Conservation (phyloP, 2,113 vertebrate species). For the Peromyscus leucopus region DNA sequence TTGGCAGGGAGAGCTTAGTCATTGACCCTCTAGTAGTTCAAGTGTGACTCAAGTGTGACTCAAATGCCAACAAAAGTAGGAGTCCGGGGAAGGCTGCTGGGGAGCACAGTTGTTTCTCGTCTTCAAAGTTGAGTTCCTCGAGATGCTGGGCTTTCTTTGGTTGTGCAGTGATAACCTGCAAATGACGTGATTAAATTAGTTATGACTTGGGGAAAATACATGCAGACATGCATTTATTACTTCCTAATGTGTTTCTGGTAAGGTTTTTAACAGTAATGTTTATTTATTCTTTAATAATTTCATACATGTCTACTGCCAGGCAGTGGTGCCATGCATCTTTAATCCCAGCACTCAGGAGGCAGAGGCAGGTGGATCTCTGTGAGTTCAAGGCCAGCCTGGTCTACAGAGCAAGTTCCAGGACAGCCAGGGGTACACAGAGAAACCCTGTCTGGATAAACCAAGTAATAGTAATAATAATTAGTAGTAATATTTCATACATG, state of each 20-base stretch:
- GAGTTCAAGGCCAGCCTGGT: background rate
- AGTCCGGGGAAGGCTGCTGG: background rate
- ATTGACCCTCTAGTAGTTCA: background rate
- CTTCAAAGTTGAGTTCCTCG: background rate
- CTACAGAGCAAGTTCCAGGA: background rate
- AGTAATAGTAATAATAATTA: too few species aligned
- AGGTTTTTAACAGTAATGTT: background rate
- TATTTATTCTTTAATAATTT: background rate
- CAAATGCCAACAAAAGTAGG: background rate
- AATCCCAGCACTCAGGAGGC: background rate
- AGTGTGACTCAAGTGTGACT: background rate
- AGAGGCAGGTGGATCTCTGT: background rate
- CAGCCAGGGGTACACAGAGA: background rate
- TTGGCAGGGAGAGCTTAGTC: background rate
- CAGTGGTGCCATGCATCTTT: background rate
- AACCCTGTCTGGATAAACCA: background rate
- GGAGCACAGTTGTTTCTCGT: background rate
- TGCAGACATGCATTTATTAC: background rate
- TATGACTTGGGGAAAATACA: background rate
- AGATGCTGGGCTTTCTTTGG: background rate
- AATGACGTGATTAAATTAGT: background rate
- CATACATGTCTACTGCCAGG: background rate
- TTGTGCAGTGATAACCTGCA: background rate
- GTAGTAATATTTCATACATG: too few species aligned
- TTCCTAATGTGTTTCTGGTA: background rate